A percentile compares a stretch with the other conserved stretches of the same genome.
These are phyloP conservation scores for Mus musculus DNA, from an alignment of 2,113 vertebrate species.

Conservation along the genomic window GRCm39 chr12:20756501-20757000, in stretches of 20 bases:
- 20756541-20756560: too few species aligned
- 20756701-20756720: not conserved
- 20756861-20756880: not conserved
- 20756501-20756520: too few species aligned
- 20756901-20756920: not conserved
- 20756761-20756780: not conserved
- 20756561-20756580: too few species aligned
- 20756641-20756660: too few species aligned
- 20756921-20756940: not conserved
- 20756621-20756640: too few species aligned
- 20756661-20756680: not conserved
- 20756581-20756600: not conserved
- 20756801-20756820: too few species aligned
- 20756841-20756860: not conserved
- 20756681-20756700: not conserved
- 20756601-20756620: too few species aligned
- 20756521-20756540: too few species aligned
- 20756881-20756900: not conserved
- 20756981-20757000: too few species aligned
- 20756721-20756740: not conserved
- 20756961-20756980: too few species aligned
- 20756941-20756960: not conserved
- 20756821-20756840: not conserved
- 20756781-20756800: not conserved
- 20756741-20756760: not conserved